phyloP scores from a whole-genome alignment of 2,113 vertebrate genomes.

The Phocoena phocoena region DNA sequence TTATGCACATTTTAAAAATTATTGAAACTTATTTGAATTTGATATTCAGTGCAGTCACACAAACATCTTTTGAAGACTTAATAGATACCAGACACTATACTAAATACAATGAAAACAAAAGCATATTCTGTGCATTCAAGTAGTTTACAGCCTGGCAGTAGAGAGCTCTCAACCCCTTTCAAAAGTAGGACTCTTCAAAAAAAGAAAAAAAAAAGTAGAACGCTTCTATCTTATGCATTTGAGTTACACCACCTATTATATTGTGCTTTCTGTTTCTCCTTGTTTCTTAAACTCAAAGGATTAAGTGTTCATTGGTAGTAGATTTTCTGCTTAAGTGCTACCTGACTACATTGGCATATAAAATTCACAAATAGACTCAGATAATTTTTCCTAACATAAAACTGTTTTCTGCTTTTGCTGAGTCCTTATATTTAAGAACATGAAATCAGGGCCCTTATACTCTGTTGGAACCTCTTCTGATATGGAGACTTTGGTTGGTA shows the following conservation, averaged over 20 bases:
- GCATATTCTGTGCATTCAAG: not conserved
- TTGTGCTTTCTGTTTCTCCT: not conserved
- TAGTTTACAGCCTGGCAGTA: not conserved
- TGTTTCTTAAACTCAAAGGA: not conserved
- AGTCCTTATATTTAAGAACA: not conserved
- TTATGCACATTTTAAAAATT: not conserved
- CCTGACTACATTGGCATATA: not conserved
- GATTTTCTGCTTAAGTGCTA: not conserved
- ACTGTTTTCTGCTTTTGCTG: not conserved
- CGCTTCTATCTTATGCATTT: not conserved
- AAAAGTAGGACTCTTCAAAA: not conserved
- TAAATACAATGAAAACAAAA: not conserved
- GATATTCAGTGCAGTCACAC: not conserved
- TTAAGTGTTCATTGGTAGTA: not conserved
- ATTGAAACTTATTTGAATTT: conserved; percentile 33
- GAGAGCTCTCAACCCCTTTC: not conserved
- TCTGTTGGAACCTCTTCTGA: not conserved
- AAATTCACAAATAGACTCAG: not conserved
- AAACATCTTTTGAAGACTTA: not conserved
- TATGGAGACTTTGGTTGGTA: not conserved
- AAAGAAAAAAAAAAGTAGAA: not conserved
- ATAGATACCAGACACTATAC: not conserved
- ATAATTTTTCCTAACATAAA: not conserved
- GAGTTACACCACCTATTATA: not conserved
- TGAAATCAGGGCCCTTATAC: not conserved